Percentiles rank a stretch among this genome's conserved stretches.
phyloP scores from a whole-genome alignment of 2,888 invertebrate species.

The Ochropacha duplaris region DNA sequence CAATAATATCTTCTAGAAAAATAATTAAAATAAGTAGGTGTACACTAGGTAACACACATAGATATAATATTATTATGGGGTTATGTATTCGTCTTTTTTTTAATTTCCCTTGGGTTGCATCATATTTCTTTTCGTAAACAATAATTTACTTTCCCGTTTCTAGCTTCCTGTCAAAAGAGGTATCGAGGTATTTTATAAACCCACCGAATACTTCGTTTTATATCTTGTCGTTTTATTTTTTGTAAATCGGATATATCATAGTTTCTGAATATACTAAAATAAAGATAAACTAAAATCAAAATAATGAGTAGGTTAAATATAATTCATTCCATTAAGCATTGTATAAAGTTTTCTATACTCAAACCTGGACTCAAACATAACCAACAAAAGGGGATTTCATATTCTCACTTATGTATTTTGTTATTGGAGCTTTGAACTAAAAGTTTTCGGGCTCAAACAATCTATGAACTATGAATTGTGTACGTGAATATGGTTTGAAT shows the following conservation, averaged over 20 bases:
- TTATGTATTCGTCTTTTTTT: no score
- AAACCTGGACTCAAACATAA: neutral
- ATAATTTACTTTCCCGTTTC: no score
- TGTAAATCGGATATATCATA: no score
- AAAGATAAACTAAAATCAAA: no score
- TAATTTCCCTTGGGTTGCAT: no score
- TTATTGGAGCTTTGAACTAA: conserved; percentile 2
- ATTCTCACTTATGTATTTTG: conserved; percentile 1
- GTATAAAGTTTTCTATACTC: neutral
- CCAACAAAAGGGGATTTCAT: neutral
- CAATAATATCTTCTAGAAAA: neutral
- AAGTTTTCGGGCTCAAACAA: conserved; percentile 5
- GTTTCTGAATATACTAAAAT: no score
- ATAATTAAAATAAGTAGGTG: neutral
- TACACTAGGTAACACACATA: neutral
- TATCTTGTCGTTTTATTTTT: no score
- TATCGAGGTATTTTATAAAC: no score
- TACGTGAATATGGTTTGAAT: conserved; percentile 5
- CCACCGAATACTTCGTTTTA: no score
- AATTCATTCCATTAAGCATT: neutral
- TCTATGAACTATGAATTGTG: conserved; percentile 1
- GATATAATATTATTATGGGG: neutral
- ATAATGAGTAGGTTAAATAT: neutral
- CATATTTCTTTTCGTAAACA: no score
- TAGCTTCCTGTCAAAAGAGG: no score